Evolutionary conservation across 2,888 invertebrate genomes (phyloP).

Genomic region (Drosophila siamana): DNA sequence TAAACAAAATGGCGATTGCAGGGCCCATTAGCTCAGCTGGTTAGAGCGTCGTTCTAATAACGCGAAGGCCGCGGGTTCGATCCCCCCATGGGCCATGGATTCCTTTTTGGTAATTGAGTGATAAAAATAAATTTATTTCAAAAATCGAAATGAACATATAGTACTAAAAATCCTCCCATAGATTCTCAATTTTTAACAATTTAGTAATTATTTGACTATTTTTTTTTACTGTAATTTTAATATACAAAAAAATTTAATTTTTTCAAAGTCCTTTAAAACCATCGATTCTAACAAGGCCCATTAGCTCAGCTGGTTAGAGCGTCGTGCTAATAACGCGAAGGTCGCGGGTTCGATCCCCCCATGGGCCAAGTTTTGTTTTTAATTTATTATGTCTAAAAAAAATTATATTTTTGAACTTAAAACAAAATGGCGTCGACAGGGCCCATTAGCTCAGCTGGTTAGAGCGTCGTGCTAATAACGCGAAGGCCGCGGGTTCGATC

Average conservation of each 20-base stretch:
- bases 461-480: slow-evolving; percentile 86
- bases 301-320: slow-evolving; percentile 86
- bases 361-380: slow-evolving; percentile 16
- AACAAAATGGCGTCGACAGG: slow-evolving; percentile 27
- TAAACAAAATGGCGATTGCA: slow-evolving; percentile 13
- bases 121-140: too few species aligned
- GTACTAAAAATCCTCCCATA: too few species aligned
- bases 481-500: slow-evolving; percentile 86
- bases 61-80: slow-evolving; percentile 86
- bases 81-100: slow-evolving; percentile 85
- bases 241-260: not conserved
- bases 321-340: slow-evolving; percentile 86
- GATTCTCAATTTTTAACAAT: too few species aligned
- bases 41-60: slow-evolving; percentile 86
- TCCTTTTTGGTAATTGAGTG: too few species aligned
- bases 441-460: slow-evolving; percentile 86
- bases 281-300: slow-evolving; percentile 72
- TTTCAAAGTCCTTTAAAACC: too few species aligned
- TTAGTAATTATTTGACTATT: not conserved
- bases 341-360: slow-evolving; percentile 81
- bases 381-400: too few species aligned
- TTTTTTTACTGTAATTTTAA: not conserved
- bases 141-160: too few species aligned
- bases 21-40: slow-evolving; percentile 86
- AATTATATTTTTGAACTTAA: not conserved